Evolutionary conservation across 2,888 invertebrate genomes (phyloP), one percentile per base, ranked within the genome.

Genomic region (Drosophila crucigera): DNA sequence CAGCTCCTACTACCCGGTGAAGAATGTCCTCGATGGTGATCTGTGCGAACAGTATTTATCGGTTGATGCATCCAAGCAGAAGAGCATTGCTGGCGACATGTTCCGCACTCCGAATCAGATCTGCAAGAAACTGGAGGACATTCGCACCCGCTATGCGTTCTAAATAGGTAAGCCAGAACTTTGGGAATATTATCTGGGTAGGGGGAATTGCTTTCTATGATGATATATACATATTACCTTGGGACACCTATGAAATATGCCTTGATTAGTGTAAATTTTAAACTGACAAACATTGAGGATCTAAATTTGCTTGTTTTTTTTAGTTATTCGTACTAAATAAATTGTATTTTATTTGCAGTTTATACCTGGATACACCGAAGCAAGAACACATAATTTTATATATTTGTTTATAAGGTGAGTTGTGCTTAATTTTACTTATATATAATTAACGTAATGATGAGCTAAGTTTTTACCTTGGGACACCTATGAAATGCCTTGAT

Each of bases 21-120:
- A 98, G 96, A 99, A 98, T 94, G 98, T 99, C 1, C 97, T 99
- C 82, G 99, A 99, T 93, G 99, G 99, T 4, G 99, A 99, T 94
- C 94, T 99, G 56, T 99, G 99, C 93, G 99, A 99, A 93, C 99
- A 99, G 94, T 99, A 98, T 94, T 98, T 98, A 93, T 98, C 99
- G 0, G 95, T 99, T 91, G 99, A 99, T 86, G 95, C 97, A 0
- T 94, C 95, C 0, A 99, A 99, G 93, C 99, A 99, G 93, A 98
- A 98, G 91, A 97, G 97, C 78, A 99, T 99, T 72, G 97, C 99
- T 0, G 96, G 97, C 53, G 99, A 99, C 93, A 95, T 99, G 90
- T 99, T 99, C 92, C 95, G 98, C 90, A 98, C 98, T 0, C 97
- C 99, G 0, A 98, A 97, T 65, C 99, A 99, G 94, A 99, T 99